Conservation (phyloP, 2,113 vertebrate species). For the Pangasianodon gigas region DNA sequence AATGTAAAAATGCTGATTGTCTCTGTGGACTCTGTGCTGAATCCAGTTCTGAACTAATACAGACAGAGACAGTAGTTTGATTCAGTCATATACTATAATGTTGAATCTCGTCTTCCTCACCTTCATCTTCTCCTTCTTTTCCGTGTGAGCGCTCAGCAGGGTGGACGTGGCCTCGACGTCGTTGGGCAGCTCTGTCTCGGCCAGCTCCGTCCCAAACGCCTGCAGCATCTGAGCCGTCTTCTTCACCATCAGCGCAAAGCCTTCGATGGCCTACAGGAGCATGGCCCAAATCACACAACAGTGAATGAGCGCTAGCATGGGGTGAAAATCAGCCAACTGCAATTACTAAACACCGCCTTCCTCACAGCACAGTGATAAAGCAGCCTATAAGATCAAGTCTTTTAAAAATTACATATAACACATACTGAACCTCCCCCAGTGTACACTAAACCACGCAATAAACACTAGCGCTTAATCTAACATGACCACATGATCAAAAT, state of each 20-base stretch:
- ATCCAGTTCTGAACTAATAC: neutral
- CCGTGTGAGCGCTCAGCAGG: conserved; percentile 82
- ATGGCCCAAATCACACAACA: neutral
- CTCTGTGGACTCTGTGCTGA: neutral
- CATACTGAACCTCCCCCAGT: neutral
- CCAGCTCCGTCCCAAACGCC: conserved; percentile 90
- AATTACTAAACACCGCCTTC: conserved; percentile 1
- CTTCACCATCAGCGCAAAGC: conserved; percentile 94
- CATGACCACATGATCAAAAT: conserved; percentile 9
- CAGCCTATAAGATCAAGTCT: neutral
- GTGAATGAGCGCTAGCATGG: neutral
- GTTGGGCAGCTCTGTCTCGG: conserved; percentile 93
- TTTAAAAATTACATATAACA: neutral
- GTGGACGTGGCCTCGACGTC: conserved; percentile 83
- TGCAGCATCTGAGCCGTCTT: conserved; percentile 92
- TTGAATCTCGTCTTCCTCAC: conserved; percentile 61
- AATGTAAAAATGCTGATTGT: neutral
- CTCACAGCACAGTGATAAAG: neutral
- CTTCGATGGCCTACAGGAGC: conserved; percentile 87
- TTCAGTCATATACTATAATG: neutral
- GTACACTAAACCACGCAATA: neutral
- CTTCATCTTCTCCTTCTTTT: conserved; percentile 89
- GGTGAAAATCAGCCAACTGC: neutral
- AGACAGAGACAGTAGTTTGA: neutral
- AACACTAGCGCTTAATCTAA: neutral